Percentiles rank a stretch among this genome's conserved stretches.
Evolutionary conservation across 1,140 invertebrate species (phyloP).

Genomic region (Cheumatopsyche charites): DNA sequence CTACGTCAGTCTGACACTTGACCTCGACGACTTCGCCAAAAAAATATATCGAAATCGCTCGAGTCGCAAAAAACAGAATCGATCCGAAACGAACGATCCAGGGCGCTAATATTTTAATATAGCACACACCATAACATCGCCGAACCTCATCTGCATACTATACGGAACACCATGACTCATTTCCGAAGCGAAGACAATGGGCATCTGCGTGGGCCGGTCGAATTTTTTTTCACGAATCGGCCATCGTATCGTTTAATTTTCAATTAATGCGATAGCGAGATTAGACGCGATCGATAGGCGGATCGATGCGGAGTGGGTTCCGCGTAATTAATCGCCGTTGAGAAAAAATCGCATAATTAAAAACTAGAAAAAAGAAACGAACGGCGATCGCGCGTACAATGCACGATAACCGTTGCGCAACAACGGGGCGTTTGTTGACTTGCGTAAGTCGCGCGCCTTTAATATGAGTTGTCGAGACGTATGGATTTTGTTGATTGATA

Average conservation of each 20-base stretch:
- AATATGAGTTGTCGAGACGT: no score
- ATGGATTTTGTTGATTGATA: no score
- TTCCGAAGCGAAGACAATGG: conserved; percentile 5
- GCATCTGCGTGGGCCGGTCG: neutral
- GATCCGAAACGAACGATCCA: no score
- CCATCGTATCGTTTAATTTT: neutral
- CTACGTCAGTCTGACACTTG: no score
- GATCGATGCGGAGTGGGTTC: neutral
- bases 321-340: conserved; percentile 3
- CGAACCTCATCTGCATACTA: neutral
- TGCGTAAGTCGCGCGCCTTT: neutral
- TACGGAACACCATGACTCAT: neutral
- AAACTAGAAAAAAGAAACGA: neutral
- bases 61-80: no score
- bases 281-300: conserved; percentile 5
- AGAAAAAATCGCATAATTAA: neutral
- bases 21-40: no score
- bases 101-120: no score
- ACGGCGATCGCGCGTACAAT: no score
- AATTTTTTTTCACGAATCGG: no score
- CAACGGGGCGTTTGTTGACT: neutral
- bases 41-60: no score
- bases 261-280: neutral
- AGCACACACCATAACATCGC: no score
- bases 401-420: no score